These are phyloP conservation scores for Halichoeres trimaculatus DNA, from an alignment of 2,113 vertebrate species.

Conservation along the genomic window DNA sequence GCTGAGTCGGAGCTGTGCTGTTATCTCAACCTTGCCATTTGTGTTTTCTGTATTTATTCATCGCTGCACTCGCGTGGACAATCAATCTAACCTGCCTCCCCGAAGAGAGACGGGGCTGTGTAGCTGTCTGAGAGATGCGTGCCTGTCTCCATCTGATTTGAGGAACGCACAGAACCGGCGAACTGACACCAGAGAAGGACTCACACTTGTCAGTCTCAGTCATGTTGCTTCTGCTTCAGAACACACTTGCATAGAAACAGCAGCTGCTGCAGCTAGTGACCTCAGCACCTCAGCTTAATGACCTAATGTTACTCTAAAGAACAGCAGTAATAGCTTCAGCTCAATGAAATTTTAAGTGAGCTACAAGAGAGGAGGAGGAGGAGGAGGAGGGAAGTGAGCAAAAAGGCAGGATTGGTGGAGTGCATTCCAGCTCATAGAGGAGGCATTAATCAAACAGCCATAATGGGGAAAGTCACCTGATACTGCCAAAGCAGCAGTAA, in stretches of 20 bases:
- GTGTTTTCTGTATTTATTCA: constrained; percentile 75
- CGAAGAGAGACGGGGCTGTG: constrained; percentile 47
- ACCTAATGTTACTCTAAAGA: constrained; percentile 79
- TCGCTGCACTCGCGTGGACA: constrained; percentile 51
- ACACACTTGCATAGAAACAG: constrained; percentile 50
- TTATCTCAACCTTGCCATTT: constrained; percentile 70
- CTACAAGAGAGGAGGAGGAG: constrained; percentile 3
- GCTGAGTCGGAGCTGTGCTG: constrained; percentile 43
- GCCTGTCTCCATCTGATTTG: constrained; percentile 59
- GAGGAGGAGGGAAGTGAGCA: constrained; percentile 31
- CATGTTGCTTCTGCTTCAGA: constrained; percentile 48
- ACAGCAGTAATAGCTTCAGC: constrained; percentile 74
- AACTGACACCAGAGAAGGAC: constrained; percentile 45
- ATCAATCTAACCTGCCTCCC: constrained; percentile 70
- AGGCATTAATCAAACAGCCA: constrained; percentile 74
- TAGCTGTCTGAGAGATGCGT: constrained; percentile 46
- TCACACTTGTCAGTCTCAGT: constrained; percentile 34
- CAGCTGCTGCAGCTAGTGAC: constrained; percentile 61
- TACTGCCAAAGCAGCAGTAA: constrained; percentile 54
- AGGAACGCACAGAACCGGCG: constrained; percentile 53
- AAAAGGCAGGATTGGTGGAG: constrained; percentile 26
- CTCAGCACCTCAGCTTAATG: constrained; percentile 63
- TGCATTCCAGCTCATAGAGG: constrained; percentile 48
- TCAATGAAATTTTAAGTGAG: constrained; percentile 77
- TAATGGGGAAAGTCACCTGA: constrained; percentile 67